phyloP scores from a whole-genome alignment of 2,113 vertebrate species.

The Heterochromis multidens region DNA sequence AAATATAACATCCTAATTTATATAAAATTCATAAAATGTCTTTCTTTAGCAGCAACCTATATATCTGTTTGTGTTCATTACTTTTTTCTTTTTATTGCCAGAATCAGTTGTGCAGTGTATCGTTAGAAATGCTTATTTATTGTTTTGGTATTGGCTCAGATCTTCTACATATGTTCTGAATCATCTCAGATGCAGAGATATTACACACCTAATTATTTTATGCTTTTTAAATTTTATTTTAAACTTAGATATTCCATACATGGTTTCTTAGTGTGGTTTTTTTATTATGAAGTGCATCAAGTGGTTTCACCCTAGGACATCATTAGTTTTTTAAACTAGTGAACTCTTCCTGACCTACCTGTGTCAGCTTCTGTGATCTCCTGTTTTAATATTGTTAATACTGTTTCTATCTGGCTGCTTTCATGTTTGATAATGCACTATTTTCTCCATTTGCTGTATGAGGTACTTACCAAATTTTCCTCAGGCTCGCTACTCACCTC shows the following conservation, averaged over 20 bases:
- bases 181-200: no score
- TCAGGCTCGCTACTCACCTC: slow-evolving; percentile 76
- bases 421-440: not conserved
- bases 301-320: not conserved
- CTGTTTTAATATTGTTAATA: not conserved
- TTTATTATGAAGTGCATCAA: not conserved
- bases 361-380: not conserved
- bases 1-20: not conserved
- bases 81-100: no score
- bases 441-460: not conserved
- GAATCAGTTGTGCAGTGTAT: no score
- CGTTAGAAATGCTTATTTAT: no score
- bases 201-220: no score
- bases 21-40: not conserved
- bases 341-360: not conserved
- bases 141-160: no score
- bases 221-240: no score
- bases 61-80: not conserved
- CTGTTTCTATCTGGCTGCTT: not conserved
- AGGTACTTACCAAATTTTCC: not conserved
- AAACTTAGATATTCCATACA: not conserved
- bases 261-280: no score
- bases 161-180: no score
- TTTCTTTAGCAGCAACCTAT: not conserved
- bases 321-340: no score